Base-by-base conservation (phyloP, 2,888 invertebrate species). In the Kuschelorhynchus macadamiae region DNA sequence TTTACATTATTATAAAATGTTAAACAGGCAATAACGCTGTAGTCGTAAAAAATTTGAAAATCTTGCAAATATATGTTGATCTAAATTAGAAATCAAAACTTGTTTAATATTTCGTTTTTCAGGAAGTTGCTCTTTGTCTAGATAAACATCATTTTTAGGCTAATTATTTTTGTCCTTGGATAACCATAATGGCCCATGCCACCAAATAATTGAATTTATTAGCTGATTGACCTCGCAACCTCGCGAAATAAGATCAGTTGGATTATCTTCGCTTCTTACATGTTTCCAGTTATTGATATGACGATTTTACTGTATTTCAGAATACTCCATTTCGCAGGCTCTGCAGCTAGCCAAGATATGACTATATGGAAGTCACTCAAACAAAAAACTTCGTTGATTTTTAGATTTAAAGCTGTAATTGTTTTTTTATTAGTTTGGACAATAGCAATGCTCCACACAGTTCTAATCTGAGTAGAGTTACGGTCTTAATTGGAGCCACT, bases 401-500 rank as follows among this genome's bases (percentile, higher is more conserved):
- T 16, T 44, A 4, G 7, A 44, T 17, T 9, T 16, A 4, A 12
- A 44, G 11, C 3, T 17, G 11, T 8, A 3, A 18, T 49, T 21
- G 7, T 44, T 36, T 47, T 5, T 59, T 57, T 64, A 16, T 36
- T 9, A 59, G 14, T 33, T 32, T 49, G 0, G 69, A 60, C 9
- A 47, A 17, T 30, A 71, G 49, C 14, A 52, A 4, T 5, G 70
- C 68, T 9, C 47, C 64, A 33, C 59, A 70, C 12, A 63, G 21
- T 25, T 71, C 65, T 41, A 71, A 56, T 30, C 69, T 52, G 1
- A 61, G 69, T 12, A 71, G 11, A 3, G 71, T 50, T n/a, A 71
- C 62, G 33, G 20, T 70, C 62, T 55, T 55, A 17, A 70, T 25
- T 1, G 67, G 61, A 9, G 68, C 65, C 1, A 71, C 49, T 2